phyloP scores from a whole-genome alignment of 1,140 invertebrate genomes.

The Drosophila sproati region DNA sequence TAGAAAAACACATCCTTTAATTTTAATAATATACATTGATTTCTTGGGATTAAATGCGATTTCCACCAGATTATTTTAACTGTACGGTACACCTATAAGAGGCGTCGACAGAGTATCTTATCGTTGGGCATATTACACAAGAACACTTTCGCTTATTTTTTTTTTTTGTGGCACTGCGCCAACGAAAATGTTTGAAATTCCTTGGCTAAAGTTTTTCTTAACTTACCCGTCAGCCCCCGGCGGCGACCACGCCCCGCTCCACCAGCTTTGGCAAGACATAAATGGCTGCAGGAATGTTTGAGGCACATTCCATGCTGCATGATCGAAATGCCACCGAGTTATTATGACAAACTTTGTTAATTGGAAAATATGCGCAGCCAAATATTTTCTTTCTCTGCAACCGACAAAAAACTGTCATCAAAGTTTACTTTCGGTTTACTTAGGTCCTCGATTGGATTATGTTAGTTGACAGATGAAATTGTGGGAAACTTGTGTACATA shows the following conservation, averaged over 20 bases:
- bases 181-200: constrained; percentile 75
- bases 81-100: no score
- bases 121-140: background rate
- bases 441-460: background rate
- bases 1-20: no score
- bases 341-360: constrained; percentile 82
- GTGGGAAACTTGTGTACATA: constrained; percentile 1
- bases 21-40: no score
- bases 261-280: constrained; percentile 50
- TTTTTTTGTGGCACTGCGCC: constrained; percentile 41
- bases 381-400: constrained; percentile 40
- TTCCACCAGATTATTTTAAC: no score
- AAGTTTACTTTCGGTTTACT: constrained; percentile 1
- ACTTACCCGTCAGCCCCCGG: background rate
- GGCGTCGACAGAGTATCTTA: background rate
- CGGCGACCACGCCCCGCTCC: constrained; percentile 2
- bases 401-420: background rate
- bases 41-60: no score
- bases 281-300: constrained; percentile 66
- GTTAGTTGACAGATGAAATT: constrained; percentile 11
- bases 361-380: constrained; percentile 74
- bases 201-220: constrained; percentile 41
- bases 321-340: constrained; percentile 72
- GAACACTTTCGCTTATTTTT: constrained; percentile 10
- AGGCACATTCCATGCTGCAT: constrained; percentile 70